Evolutionary conservation across 2,888 invertebrate genomes (phyloP).

Genomic region (Eledone cirrhosa): DNA sequence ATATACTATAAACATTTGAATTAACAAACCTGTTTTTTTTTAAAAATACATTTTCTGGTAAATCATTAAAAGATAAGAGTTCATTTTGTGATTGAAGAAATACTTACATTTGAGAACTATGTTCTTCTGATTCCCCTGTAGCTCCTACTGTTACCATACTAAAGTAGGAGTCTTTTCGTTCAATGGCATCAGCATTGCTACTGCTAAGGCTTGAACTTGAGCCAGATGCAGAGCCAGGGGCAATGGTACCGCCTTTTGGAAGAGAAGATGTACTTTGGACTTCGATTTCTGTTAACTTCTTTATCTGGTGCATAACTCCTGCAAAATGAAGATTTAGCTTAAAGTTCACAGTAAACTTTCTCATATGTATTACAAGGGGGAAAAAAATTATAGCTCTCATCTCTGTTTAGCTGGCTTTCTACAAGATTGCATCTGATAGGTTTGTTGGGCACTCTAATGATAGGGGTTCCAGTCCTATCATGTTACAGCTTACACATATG

Average conservation of each 20-base stretch:
- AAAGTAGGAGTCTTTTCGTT: constrained; percentile 36
- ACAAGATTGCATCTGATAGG: too few species aligned
- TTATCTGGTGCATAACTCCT: constrained; percentile 88
- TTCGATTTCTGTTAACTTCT: constrained; percentile 76
- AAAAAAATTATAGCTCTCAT: too few species aligned
- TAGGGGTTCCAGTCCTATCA: too few species aligned
- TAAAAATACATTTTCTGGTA: too few species aligned
- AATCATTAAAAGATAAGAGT: not conserved
- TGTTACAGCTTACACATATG: too few species aligned
- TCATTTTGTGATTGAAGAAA: not conserved
- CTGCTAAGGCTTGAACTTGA: constrained; percentile 52
- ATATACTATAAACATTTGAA: too few species aligned
- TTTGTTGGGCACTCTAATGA: too few species aligned
- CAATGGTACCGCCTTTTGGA: constrained; percentile 32
- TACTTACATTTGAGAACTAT: constrained; percentile 44
- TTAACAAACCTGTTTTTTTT: too few species aligned
- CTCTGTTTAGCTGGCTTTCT: too few species aligned
- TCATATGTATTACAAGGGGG: too few species aligned
- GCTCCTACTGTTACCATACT: constrained; percentile 33
- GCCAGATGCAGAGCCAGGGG: constrained; percentile 42
- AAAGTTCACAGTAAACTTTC: not conserved
- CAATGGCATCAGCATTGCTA: constrained; percentile 39
- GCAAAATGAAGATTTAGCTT: not conserved
- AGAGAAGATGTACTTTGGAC: constrained; percentile 61
- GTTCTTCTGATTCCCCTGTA: constrained; percentile 25